phyloP scores from a whole-genome alignment of 2,113 vertebrate species.

The Corythaeola cristata region DNA sequence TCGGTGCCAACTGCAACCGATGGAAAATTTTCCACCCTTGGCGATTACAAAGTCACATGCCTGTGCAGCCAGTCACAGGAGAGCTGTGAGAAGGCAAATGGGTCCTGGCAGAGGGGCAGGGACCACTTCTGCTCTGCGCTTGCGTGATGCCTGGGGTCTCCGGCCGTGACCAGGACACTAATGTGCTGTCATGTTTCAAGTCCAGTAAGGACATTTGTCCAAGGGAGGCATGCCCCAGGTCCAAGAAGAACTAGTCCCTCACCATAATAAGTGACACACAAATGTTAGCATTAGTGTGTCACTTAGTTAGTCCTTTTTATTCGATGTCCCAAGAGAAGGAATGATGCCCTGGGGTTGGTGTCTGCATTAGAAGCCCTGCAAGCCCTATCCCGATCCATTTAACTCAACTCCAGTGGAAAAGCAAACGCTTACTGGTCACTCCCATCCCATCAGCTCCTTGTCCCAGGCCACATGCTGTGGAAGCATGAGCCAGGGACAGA shows the following conservation, averaged over 20 bases:
- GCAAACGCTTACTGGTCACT: not conserved
- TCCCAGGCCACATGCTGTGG: rapidly evolving
- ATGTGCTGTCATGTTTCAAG: rapidly evolving
- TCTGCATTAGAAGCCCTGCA: not conserved
- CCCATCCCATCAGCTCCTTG: not conserved
- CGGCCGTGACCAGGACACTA: rapidly evolving
- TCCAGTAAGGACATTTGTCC: not conserved
- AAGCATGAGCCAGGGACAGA: not conserved
- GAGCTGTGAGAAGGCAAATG: not conserved
- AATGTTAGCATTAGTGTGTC: not conserved
- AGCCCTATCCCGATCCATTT: not conserved
- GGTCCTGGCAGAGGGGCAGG: not conserved
- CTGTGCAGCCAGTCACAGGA: not conserved
- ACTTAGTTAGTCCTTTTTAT: not conserved
- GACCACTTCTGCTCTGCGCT: not conserved
- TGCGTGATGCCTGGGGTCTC: not conserved
- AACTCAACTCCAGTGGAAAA: not conserved
- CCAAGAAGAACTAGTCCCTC: not conserved
- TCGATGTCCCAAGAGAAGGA: not conserved
- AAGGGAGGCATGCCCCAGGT: not conserved
- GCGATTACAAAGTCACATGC: not conserved
- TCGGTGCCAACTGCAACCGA: not conserved
- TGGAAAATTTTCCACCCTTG: not conserved
- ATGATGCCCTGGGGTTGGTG: not conserved
- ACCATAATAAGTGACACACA: not conserved